These are phyloP conservation scores for Idris sp. DNA, from an alignment of 1,140 invertebrate species.

Conservation along the genomic window DNA sequence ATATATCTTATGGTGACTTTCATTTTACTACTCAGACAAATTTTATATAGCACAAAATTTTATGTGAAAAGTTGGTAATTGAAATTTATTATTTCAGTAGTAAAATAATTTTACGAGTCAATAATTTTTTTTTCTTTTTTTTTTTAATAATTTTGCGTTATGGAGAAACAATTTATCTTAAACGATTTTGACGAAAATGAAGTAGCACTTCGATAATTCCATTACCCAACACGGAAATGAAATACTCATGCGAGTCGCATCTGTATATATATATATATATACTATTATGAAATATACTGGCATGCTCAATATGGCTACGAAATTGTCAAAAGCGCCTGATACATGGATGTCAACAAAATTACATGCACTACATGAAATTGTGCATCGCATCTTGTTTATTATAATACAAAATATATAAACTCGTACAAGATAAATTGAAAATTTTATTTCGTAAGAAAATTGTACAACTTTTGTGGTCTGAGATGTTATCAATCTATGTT, in stretches of 20 bases:
- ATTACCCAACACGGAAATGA: constrained; percentile 42
- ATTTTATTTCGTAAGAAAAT: neutral
- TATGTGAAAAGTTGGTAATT: too few species aligned
- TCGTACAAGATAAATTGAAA: neutral
- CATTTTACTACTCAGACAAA: too few species aligned
- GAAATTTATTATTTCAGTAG: too few species aligned
- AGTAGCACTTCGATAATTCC: constrained; percentile 13
- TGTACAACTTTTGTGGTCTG: too few species aligned
- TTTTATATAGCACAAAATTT: too few species aligned
- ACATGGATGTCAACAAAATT: constrained; percentile 31
- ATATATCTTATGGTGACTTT: too few species aligned
- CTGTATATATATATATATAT: constrained; percentile 25
- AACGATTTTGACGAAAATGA: constrained; percentile 17
- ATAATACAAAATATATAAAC: constrained; percentile 4
- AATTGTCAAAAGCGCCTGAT: constrained; percentile 26
- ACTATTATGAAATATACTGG: constrained; percentile 31
- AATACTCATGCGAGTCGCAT: constrained; percentile 21
- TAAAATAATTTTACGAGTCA: too few species aligned
- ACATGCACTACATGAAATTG: constrained; percentile 1
- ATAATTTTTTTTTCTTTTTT: neutral
- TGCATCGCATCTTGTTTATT: constrained; percentile 5
- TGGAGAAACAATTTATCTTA: constrained; percentile 7
- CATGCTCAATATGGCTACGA: constrained; percentile 8
- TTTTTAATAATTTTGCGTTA: too few species aligned
- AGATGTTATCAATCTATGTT: too few species aligned